A percentile compares a stretch with the other conserved stretches of the same genome.
Conservation (phyloP, 2,888 invertebrate species). For the Cabera pusaria region DNA sequence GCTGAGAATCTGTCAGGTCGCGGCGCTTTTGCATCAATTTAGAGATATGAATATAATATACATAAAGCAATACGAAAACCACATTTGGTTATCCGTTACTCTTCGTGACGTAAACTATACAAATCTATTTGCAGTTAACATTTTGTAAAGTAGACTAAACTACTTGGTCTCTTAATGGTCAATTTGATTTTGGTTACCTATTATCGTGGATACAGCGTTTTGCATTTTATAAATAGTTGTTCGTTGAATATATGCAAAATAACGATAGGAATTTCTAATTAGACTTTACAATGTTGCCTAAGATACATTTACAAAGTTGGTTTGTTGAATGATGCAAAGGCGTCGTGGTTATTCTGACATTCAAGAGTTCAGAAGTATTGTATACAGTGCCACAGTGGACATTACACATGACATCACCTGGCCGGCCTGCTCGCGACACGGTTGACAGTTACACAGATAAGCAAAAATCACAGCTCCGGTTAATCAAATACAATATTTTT, state of each 20-base stretch:
- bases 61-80: slow-evolving; percentile 1
- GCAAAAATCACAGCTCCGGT: slow-evolving; percentile 83
- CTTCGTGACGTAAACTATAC: slow-evolving; percentile 7
- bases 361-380: slow-evolving; percentile 1
- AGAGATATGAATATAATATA: slow-evolving; percentile 14
- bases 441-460: slow-evolving; percentile 65
- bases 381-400: slow-evolving; percentile 2
- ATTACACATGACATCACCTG: slow-evolving; percentile 9
- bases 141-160: too few species aligned
- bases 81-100: slow-evolving; percentile 5
- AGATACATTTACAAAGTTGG: slow-evolving; percentile 8
- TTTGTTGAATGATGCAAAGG: slow-evolving; percentile 19
- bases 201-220: slow-evolving; percentile 9
- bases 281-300: slow-evolving; percentile 19
- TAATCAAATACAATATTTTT: slow-evolving; percentile 79
- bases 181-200: neutral
- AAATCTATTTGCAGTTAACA: too few species aligned
- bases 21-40: slow-evolving; percentile 22
- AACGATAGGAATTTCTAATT: slow-evolving; percentile 17
- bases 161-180: too few species aligned
- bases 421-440: slow-evolving; percentile 33
- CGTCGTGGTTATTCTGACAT: slow-evolving; percentile 7
- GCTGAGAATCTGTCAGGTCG: slow-evolving; percentile 21
- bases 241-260: slow-evolving; percentile 16
- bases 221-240: slow-evolving; percentile 19